These are phyloP conservation scores for Acheta domesticus DNA, from an alignment of 2,888 invertebrate genomes.

Conservation along the genomic window DNA sequence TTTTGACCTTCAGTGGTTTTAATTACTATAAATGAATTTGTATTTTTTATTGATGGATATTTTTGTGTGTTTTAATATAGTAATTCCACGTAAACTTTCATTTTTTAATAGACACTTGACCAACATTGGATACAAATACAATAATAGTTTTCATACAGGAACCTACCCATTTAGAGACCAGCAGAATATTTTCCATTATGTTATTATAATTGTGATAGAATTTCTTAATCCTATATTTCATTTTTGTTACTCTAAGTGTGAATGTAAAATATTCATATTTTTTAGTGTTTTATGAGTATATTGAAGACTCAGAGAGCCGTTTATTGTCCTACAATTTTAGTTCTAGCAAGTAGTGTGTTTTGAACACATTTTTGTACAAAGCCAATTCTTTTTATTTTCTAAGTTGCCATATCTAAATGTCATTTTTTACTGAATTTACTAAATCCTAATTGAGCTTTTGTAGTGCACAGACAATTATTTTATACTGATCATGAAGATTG, in stretches of 20 bases:
- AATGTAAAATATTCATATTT: conserved; percentile 26
- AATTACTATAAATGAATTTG: conserved; percentile 11
- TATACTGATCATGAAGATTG: conserved; percentile 18
- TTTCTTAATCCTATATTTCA: conserved; percentile 27
- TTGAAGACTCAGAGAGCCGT: conserved; percentile 24
- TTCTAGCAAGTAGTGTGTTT: conserved; percentile 30
- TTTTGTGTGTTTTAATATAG: conserved; percentile 26
- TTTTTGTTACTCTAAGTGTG: conserved; percentile 29
- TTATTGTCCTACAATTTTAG: conserved; percentile 28
- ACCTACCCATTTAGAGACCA: conserved; percentile 27
- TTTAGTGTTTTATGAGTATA: conserved; percentile 23
- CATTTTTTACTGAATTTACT: conserved; percentile 18
- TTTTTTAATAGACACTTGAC: conserved; percentile 30
- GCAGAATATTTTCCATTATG: conserved; percentile 28
- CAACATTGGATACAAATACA: conserved; percentile 26
- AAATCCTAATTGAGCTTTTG: conserved; percentile 21
- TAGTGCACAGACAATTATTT: conserved; percentile 7
- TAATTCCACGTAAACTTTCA: conserved; percentile 24
- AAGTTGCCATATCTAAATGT: conserved; percentile 34
- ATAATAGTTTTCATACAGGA: conserved; percentile 12
- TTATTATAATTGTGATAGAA: conserved; percentile 31
- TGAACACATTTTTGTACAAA: conserved; percentile 33
- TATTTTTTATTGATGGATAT: conserved; percentile 22
- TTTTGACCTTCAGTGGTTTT: conserved; percentile 23
- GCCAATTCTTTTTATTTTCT: conserved; percentile 31